phyloP scores from a whole-genome alignment of 2,113 vertebrate species.

The Gymnobelideus leadbeateri region DNA sequence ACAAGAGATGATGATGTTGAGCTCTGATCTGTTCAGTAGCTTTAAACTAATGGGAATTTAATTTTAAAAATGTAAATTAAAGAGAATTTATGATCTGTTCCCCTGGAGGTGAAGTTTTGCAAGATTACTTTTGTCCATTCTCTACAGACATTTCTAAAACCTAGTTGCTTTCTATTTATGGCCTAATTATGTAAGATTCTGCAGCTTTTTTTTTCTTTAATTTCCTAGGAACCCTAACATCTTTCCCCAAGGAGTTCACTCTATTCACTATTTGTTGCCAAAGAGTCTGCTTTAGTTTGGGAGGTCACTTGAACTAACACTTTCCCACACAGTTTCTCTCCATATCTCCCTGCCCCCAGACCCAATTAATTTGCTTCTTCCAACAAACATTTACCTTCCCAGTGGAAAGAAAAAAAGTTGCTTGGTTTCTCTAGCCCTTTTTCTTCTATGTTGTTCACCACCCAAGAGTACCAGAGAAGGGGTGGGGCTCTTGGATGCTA shows the following conservation, averaged over 20 bases:
- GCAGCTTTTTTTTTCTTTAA: slow-evolving; percentile 23
- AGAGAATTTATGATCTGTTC: slow-evolving; percentile 7
- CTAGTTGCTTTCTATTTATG: slow-evolving; percentile 49
- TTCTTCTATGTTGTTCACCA: slow-evolving; percentile 64
- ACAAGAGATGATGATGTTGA: slow-evolving; percentile 29
- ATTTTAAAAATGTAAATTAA: slow-evolving; percentile 11
- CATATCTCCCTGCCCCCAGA: slow-evolving; percentile 59
- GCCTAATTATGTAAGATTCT: slow-evolving; percentile 46
- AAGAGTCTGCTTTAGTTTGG: slow-evolving; percentile 58
- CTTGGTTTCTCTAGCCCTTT: slow-evolving; percentile 24
- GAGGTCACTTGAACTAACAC: slow-evolving; percentile 29
- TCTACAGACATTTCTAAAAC: slow-evolving; percentile 15
- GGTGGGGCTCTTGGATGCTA: slow-evolving; percentile 67
- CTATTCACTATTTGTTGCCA: slow-evolving; percentile 57
- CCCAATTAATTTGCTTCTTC: slow-evolving; percentile 57
- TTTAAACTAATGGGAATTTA: slow-evolving; percentile 44
- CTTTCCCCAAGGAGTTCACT: slow-evolving; percentile 58
- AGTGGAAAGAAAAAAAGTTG: slow-evolving; percentile 62
- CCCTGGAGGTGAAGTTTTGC: slow-evolving; percentile 31
- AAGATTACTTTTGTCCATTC: slow-evolving; percentile 28
- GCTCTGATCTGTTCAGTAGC: slow-evolving; percentile 36
- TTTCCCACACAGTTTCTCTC: slow-evolving; percentile 69
- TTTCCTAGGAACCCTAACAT: slow-evolving; percentile 71
- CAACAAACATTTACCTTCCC: slow-evolving; percentile 67
- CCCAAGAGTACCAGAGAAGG: slow-evolving; percentile 61